Evolutionary conservation across 2,797 vertebrate genomes (phyloP), one percentile per base, ranked within the genome.

Genomic region (Cuniculus paca): DNA sequence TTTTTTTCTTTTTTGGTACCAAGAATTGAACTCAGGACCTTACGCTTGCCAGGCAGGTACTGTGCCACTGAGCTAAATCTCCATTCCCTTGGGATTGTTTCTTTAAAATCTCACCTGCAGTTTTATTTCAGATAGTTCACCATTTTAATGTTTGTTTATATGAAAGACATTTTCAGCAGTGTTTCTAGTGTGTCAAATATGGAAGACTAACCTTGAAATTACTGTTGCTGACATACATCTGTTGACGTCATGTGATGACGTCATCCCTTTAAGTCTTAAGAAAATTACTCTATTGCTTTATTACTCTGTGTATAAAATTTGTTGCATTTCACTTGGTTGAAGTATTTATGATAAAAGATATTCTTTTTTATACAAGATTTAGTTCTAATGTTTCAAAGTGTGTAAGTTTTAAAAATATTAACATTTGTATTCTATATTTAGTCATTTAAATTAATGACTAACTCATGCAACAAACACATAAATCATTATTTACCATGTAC

Each of bases 351-450:
- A 36, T 80, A 91, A 56, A 80, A 54, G 11, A 34, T 61, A 52
- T 70, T 77, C 24, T 83, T 82, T 61, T 58, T 36, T 16, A 45
- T 39, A 11, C 45, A 86, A 75, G 28, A 77, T 77, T 86, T 90
- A 80, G n/a, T 81, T 91, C 31, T 68, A 50, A 50, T 75, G 20
- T 82, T 87, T 94, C 39, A 24, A 72, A 56, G 10, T 89, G 19
- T 70, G 10, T 75, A 79, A 65, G 12, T 82, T 89, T 70, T 95
- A 63, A 93, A 85, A 84, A 54, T 90, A 75, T 61, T 91, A 63
- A 82, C 82, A 31, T 88, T 96, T 90, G 17, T 93, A 87, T 80
- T 95, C 78, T 94, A 26, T 6, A 68, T n/a, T 84, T 56, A 77
- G 52, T 91, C 14, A 75, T 78, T 81, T 96, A 85, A 90, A 26